Percentiles rank a stretch among this genome's conserved stretches.
phyloP scores from a whole-genome alignment of 1,140 invertebrate genomes.

The Drosophila nigrodunni region DNA sequence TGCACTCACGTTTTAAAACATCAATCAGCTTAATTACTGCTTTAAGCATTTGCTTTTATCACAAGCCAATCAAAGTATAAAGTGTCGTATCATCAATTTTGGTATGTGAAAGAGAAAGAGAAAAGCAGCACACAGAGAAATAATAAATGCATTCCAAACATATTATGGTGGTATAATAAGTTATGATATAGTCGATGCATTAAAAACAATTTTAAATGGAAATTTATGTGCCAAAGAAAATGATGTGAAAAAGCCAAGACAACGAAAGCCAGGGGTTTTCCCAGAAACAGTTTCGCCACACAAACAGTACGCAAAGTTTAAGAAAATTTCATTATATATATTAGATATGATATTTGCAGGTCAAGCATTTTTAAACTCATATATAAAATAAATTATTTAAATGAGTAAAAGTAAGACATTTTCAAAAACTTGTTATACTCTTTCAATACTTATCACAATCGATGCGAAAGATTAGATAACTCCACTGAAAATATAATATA shows the following conservation, averaged over 20 bases:
- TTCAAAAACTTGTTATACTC: no score
- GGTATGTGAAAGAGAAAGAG: neutral
- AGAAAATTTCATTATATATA: no score
- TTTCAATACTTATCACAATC: no score
- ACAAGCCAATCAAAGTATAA: slow-evolving; percentile 4
- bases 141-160: slow-evolving; percentile 22
- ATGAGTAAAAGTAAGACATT: no score
- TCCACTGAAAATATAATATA: neutral
- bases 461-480: neutral
- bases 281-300: slow-evolving; percentile 5
- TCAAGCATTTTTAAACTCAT: no score
- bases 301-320: neutral
- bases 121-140: neutral
- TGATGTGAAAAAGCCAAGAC: neutral
- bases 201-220: slow-evolving; percentile 31
- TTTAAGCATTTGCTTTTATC: slow-evolving; percentile 2
- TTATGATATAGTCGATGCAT: slow-evolving; percentile 26
- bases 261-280: neutral
- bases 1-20: neutral
- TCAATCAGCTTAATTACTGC: slow-evolving; percentile 9
- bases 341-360: no score
- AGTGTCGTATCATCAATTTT: slow-evolving; percentile 15
- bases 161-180: slow-evolving; percentile 22
- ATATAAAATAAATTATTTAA: no score
- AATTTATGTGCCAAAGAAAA: slow-evolving; percentile 35